These are phyloP conservation scores for Xerus rutilus DNA, from an alignment of 2,797 vertebrate genomes.

Conservation along the genomic window DNA sequence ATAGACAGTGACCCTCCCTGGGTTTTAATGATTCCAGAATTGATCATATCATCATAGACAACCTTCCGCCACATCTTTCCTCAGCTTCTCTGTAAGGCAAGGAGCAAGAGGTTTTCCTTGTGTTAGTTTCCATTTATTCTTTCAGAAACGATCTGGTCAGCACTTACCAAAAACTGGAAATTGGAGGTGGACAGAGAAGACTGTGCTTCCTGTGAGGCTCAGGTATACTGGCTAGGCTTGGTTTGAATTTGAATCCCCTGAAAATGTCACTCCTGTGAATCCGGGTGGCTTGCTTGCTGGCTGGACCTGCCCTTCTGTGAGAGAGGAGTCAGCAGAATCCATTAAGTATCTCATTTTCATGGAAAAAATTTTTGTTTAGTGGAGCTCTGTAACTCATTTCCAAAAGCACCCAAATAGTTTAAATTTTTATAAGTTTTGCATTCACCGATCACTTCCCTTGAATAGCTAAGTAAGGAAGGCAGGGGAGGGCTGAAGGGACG, in stretches of 20 bases:
- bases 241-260: slow-evolving; percentile 11
- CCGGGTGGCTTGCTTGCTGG: neutral
- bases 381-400: slow-evolving; percentile 74
- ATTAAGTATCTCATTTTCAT: slow-evolving; percentile 57
- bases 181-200: neutral
- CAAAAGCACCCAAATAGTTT: slow-evolving; percentile 78
- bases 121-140: neutral
- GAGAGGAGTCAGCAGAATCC: neutral
- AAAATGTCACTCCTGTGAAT: neutral
- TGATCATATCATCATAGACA: too few species aligned
- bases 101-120: neutral
- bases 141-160: slow-evolving; percentile 20
- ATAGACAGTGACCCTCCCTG: neutral
- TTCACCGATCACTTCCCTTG: slow-evolving; percentile 66
- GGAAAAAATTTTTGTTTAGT: slow-evolving; percentile 61
- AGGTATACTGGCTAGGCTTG: neutral
- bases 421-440: slow-evolving; percentile 82
- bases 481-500: slow-evolving; percentile 48
- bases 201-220: neutral
- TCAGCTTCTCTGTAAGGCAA: neutral
- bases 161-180: slow-evolving; percentile 10
- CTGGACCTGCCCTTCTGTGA: neutral
- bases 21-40: neutral
- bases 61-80: too few species aligned
- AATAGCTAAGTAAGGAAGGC: slow-evolving; percentile 75